Evolutionary conservation across 2,113 vertebrate species (phyloP).

Genomic region (Osmerus mordax): DNA sequence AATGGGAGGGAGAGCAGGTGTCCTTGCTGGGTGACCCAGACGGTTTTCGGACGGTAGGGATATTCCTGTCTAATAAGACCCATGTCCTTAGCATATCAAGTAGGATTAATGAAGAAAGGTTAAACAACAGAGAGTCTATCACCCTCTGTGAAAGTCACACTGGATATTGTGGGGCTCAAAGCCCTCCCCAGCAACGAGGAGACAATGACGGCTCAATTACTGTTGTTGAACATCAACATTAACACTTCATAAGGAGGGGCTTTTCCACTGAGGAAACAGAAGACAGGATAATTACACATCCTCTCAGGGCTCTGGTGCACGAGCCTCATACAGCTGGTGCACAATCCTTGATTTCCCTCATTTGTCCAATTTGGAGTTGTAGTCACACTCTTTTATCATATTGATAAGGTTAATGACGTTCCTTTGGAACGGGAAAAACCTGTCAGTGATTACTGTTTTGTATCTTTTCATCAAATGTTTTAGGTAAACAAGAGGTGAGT

Average conservation of each 20-base stretch:
- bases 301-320: not conserved
- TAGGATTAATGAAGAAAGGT: no score
- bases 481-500: not conserved
- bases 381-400: constrained; percentile 27
- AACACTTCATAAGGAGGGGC: not conserved
- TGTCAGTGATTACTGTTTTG: not conserved
- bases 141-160: not conserved
- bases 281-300: constrained; percentile 2
- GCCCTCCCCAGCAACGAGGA: not conserved
- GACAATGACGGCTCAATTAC: constrained; percentile 7
- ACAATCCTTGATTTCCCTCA: constrained; percentile 12
- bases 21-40: no score
- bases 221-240: not conserved
- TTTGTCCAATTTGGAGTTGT: constrained; percentile 18
- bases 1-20: no score
- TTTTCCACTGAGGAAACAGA: constrained; percentile 7
- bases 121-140: no score
- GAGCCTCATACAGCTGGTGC: constrained; percentile 1
- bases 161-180: not conserved
- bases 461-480: not conserved
- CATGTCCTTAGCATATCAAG: no score
- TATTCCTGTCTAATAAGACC: no score
- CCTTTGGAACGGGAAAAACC: not conserved
- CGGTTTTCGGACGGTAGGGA: no score
- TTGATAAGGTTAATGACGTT: constrained; percentile 27